A percentile compares a stretch with the other conserved stretches of the same genome.
Evolutionary conservation across 2,888 invertebrate species (phyloP).

Genomic region (Netelia virgata): DNA sequence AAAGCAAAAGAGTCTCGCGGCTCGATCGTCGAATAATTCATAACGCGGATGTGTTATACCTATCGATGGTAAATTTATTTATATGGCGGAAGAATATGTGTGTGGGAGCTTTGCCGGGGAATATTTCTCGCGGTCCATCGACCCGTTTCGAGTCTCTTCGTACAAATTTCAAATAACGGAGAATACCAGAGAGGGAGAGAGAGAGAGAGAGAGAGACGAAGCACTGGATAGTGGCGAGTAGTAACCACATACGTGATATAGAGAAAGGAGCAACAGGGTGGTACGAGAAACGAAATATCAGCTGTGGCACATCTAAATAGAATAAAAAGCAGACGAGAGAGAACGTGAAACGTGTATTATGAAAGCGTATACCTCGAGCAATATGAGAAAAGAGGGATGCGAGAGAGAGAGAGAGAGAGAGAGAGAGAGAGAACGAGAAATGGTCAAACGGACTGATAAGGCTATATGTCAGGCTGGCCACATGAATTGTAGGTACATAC

Average conservation of each 20-base stretch:
- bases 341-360: conserved; percentile 25
- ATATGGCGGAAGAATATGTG: not conserved
- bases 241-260: not conserved
- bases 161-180: conserved; percentile 55
- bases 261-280: conserved; percentile 42
- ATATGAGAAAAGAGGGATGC: conserved; percentile 1
- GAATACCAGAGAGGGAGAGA: conserved; percentile 19
- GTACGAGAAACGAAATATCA: conserved; percentile 13
- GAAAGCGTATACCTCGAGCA: conserved; percentile 26
- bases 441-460: conserved; percentile 25
- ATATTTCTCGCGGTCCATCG: conserved; percentile 44
- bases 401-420: conserved; percentile 13
- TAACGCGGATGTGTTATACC: too few relatives aligned
- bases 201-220: not conserved
- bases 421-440: conserved; percentile 17
- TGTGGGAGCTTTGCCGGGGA: conserved; percentile 1
- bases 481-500: conserved; percentile 11
- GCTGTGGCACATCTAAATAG: not conserved
- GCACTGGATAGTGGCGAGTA: not conserved
- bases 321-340: conserved; percentile 13
- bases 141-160: conserved; percentile 35
- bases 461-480: conserved; percentile 5
- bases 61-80: not conserved
- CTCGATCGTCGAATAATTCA: too few relatives aligned
- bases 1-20: too few relatives aligned